Conservation (phyloP, 2,888 invertebrate species). For the Eupeodes luniger region DNA sequence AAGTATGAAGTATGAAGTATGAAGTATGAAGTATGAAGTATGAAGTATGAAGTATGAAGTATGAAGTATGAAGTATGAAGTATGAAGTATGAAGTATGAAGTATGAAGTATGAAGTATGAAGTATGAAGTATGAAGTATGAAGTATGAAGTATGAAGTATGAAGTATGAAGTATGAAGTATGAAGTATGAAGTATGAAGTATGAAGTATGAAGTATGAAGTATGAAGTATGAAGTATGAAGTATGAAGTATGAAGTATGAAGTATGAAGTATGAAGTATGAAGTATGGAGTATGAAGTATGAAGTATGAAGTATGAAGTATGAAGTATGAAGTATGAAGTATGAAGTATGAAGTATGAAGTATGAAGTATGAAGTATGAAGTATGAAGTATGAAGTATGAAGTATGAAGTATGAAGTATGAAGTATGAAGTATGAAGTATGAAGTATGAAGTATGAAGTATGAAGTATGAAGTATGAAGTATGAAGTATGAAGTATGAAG, state of each 20-base stretch:
- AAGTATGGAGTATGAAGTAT: neutral
- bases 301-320: neutral
- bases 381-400: neutral
- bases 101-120: neutral
- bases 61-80: neutral
- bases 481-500: neutral
- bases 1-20: neutral
- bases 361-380: neutral
- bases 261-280: neutral
- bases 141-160: neutral
- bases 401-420: neutral
- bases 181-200: neutral
- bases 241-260: neutral
- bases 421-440: neutral
- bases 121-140: neutral
- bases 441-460: neutral
- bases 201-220: neutral
- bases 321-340: slow-evolving; percentile 1
- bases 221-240: neutral
- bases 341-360: neutral
- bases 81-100: neutral
- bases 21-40: neutral
- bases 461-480: neutral
- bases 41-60: neutral
- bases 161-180: slow-evolving; percentile 1